These are phyloP conservation scores for Euplagia quadripunctaria DNA, from an alignment of 2,888 invertebrate species.

Conservation along the genomic window DNA sequence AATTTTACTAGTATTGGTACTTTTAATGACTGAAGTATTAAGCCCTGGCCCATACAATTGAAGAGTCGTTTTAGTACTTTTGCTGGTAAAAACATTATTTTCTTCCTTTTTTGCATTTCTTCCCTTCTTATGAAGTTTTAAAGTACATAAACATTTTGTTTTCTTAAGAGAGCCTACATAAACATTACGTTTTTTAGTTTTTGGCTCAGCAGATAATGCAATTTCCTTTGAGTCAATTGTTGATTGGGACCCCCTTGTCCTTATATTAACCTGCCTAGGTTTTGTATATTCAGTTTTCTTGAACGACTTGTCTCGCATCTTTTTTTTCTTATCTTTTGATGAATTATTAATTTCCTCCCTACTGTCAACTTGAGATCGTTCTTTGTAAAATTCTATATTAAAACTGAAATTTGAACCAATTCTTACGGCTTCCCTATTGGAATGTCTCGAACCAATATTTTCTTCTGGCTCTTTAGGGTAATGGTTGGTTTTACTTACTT, in stretches of 20 bases:
- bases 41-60: not conserved
- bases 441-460: not conserved
- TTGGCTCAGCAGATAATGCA: slow-evolving; percentile 8
- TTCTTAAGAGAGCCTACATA: slow-evolving; percentile 28
- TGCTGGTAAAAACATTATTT: not conserved
- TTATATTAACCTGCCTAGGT: not conserved
- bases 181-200: slow-evolving; percentile 20
- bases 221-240: not conserved
- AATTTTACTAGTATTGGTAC: slow-evolving; percentile 14
- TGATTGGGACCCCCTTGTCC: not conserved
- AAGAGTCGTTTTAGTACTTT: slow-evolving; percentile 3
- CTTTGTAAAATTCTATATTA: slow-evolving; percentile 30
- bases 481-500: not conserved
- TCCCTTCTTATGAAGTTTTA: slow-evolving; percentile 32
- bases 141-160: slow-evolving; percentile 32
- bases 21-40: slow-evolving; percentile 12
- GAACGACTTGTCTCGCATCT: not conserved
- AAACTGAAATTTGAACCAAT: slow-evolving; percentile 27
- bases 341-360: not conserved
- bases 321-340: slow-evolving; percentile 1
- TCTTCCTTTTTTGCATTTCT: slow-evolving; percentile 13
- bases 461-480: slow-evolving; percentile 8
- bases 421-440: slow-evolving; percentile 23
- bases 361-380: slow-evolving; percentile 4
- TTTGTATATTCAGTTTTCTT: not conserved